A percentile compares a stretch with the other conserved stretches of the same genome.
Evolutionary conservation across 2,888 invertebrate species (phyloP).

Genomic region (Watsonalla binaria): DNA sequence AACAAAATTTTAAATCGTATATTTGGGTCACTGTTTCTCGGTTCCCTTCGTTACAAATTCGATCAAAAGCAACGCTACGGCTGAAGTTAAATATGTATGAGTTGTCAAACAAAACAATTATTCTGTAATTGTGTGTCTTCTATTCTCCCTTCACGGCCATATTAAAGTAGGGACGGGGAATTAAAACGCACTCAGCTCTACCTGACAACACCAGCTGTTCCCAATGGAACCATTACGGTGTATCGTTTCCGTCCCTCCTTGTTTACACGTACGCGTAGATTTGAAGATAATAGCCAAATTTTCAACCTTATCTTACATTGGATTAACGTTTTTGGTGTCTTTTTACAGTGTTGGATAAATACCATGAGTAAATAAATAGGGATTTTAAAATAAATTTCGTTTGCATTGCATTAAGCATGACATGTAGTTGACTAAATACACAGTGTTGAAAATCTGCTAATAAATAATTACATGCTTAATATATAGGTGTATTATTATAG

Average conservation of each 20-base stretch:
- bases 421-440: too few relatives aligned
- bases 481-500: too few relatives aligned
- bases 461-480: too few relatives aligned
- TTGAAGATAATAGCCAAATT: neutral
- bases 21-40: too few relatives aligned
- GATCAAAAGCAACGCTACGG: too few relatives aligned
- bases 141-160: neutral
- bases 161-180: conserved; percentile 16
- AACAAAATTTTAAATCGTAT: too few relatives aligned
- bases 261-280: conserved; percentile 4
- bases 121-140: neutral
- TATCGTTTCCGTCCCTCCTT: conserved; percentile 9
- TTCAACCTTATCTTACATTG: neutral
- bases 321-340: neutral
- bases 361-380: too few relatives aligned
- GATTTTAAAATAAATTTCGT: too few relatives aligned
- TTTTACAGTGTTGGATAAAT: too few relatives aligned
- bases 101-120: conserved; percentile 1
- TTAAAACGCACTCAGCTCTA: conserved; percentile 13
- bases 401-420: too few relatives aligned
- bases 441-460: too few relatives aligned
- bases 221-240: conserved; percentile 15
- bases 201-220: conserved; percentile 10
- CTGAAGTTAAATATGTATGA: neutral
- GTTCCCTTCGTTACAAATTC: too few relatives aligned